Evolutionary conservation across 2,888 invertebrate genomes (phyloP), one percentile per base, ranked within the genome.

Genomic region (Octonoba sinensis): DNA sequence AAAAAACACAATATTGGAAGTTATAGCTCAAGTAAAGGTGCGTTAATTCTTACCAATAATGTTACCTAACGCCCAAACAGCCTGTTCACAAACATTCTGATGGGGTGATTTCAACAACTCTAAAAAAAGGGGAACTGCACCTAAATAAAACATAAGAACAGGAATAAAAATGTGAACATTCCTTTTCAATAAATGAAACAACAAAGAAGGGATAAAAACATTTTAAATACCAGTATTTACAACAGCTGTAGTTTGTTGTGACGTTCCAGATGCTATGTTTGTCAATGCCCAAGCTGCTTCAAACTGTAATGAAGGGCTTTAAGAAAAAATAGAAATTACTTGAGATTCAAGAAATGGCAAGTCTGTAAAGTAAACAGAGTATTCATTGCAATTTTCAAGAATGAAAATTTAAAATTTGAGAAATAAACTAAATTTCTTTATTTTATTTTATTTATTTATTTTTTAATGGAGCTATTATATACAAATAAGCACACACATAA

Each of bases 231-330:
- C 86, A 27, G 96, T 96, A 85, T 92, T 92, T 11, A 98, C 96
- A 73, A 98, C 97, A 87, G 94, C 92, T 89, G 93, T 91, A 90
- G 97, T 98, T 90, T 98, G 97, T 86, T 93, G 92, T 11, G 97
- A 96, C 73, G 96, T 97, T 78, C 97, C 97, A 83, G 95, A 95
- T 13, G 97, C 97, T 87, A 98, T 98, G 88, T 98, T 98, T 86
- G 97, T 98, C 86, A 98, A 90, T 65, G 97, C 97, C 98, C 97
- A 98, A 8, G 98, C 96, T 49, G 97, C 96, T 90, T 98, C 98
- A 88, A 98, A 98, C 89, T 98, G 97, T 86, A 98, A 90, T 85
- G 94, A 92, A 67, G 96, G 95, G 46, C 76, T 83, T 88, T 85
- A 44, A 86, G 83, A 51, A 83, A 56, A 60, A 69, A n/a, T 46